Evolutionary conservation across 2,113 vertebrate genomes (phyloP).

Genomic region (Gymnarchus niloticus): DNA sequence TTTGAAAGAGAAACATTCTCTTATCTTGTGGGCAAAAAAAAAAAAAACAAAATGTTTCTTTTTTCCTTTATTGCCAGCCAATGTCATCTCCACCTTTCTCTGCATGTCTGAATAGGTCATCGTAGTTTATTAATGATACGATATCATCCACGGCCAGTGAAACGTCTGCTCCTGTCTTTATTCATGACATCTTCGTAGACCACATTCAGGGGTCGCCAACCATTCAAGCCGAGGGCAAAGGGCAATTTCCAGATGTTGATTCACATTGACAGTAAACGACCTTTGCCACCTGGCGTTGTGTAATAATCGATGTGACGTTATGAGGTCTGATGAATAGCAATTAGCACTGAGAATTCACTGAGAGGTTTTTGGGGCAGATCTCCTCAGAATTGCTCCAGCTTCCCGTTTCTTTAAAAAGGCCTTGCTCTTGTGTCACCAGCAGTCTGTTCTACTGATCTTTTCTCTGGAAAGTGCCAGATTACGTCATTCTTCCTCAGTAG

Average conservation of each 20-base stretch:
- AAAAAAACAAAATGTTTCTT: background rate
- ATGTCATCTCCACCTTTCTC: background rate
- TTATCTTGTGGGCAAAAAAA: background rate
- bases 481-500: background rate
- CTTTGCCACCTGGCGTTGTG: background rate
- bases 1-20: background rate
- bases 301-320: background rate
- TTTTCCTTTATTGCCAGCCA: background rate
- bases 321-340: background rate
- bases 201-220: background rate
- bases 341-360: background rate
- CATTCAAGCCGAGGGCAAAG: background rate
- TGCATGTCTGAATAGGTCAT: background rate
- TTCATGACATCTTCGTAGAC: background rate
- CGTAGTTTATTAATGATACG: background rate
- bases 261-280: background rate
- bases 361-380: background rate
- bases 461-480: background rate
- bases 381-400: background rate
- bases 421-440: background rate
- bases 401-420: background rate
- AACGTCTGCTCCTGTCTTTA: background rate
- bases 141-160: background rate
- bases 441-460: background rate
- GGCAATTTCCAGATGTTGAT: background rate